These are phyloP conservation scores for Mallateleia sp. DNA, from an alignment of 2,888 invertebrate genomes.

Conservation along the genomic window DNA sequence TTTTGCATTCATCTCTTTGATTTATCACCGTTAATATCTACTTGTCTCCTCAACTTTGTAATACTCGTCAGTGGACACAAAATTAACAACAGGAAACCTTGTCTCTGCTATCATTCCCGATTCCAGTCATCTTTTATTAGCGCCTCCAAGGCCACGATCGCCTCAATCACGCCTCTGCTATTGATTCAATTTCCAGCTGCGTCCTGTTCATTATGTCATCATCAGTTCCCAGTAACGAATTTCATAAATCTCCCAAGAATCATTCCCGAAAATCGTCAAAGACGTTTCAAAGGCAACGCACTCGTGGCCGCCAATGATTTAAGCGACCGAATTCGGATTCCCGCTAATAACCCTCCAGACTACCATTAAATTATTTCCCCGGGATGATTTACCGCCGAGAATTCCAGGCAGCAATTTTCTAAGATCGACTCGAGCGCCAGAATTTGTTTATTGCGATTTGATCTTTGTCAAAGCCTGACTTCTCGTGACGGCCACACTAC, in stretches of 20 bases:
- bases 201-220: constrained; percentile 59
- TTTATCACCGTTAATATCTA: constrained; percentile 35
- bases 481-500: too few relatives aligned
- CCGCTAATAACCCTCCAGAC: constrained; percentile 52
- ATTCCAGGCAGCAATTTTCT: constrained; percentile 16
- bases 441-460: constrained; percentile 47
- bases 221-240: constrained; percentile 58
- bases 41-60: constrained; percentile 38
- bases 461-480: too few relatives aligned
- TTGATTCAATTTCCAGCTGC: constrained; percentile 74
- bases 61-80: constrained; percentile 17
- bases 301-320: constrained; percentile 31
- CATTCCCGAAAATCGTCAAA: constrained; percentile 62
- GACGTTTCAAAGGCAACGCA: constrained; percentile 23
- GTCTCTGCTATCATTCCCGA: constrained; percentile 2
- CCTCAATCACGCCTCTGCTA: constrained; percentile 37
- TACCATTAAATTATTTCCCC: constrained; percentile 45
- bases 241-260: constrained; percentile 71
- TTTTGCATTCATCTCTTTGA: background rate
- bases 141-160: constrained; percentile 45
- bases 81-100: constrained; percentile 40
- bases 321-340: constrained; percentile 33
- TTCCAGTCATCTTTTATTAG: background rate
- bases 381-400: constrained; percentile 39
- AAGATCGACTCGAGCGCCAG: too few relatives aligned